phyloP scores from a whole-genome alignment of 2,113 vertebrate genomes.

The Lampris megalopsis region DNA sequence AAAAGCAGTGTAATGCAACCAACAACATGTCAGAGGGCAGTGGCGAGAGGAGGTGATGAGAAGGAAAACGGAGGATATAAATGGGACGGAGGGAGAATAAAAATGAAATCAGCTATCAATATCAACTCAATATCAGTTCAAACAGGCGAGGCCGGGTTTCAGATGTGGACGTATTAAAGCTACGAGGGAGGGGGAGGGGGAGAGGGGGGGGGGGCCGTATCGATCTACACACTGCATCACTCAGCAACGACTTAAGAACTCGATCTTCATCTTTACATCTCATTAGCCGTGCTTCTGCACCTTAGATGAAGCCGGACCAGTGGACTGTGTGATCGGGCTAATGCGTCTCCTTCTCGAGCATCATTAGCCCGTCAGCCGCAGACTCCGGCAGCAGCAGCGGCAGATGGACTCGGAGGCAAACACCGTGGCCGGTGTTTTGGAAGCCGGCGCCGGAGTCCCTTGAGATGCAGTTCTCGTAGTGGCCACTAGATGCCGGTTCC shows the following conservation, averaged over 20 bases:
- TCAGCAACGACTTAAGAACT: constrained; percentile 23
- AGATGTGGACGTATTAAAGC: not conserved
- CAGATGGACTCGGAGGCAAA: too few relatives aligned
- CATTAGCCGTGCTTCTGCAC: constrained; percentile 56
- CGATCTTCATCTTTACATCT: constrained; percentile 53
- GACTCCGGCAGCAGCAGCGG: constrained; percentile 64
- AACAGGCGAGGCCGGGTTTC: constrained; percentile 19
- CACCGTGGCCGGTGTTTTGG: too few relatives aligned
- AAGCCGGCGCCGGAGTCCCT: too few relatives aligned
- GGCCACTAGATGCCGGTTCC: too few relatives aligned
- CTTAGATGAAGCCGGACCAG: constrained; percentile 59
- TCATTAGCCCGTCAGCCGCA: constrained; percentile 72
- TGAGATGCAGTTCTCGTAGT: too few relatives aligned
- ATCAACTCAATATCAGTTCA: constrained; percentile 30
- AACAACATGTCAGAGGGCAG: too few relatives aligned
- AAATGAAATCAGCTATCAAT: too few relatives aligned
- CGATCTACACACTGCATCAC: constrained; percentile 30
- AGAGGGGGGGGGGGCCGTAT: constrained; percentile 9
- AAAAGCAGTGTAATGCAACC: too few relatives aligned
- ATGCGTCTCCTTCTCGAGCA: constrained; percentile 72
- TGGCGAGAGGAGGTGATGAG: too few relatives aligned
- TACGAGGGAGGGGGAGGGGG: not conserved
- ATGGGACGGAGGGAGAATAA: too few relatives aligned
- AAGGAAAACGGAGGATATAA: too few relatives aligned
- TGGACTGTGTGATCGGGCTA: constrained; percentile 72